Percentiles rank a stretch among this genome's conserved stretches.
Conservation (phyloP, 1,140 invertebrate species). For the Diabrotica virgifera region DNA sequence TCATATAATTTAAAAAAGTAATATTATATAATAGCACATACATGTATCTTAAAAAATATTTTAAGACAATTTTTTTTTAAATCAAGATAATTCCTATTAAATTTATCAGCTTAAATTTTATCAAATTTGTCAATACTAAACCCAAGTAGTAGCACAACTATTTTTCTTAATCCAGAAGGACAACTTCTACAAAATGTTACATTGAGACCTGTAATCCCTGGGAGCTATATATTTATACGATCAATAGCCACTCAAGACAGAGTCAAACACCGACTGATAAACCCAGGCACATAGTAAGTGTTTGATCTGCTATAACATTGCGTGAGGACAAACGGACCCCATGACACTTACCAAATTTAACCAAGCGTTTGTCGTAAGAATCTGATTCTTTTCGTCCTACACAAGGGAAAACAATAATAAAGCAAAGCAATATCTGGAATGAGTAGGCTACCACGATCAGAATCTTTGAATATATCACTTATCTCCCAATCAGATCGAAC, state of each 20-base stretch:
- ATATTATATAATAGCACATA: too few species aligned
- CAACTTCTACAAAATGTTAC: too few species aligned
- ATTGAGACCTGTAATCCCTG: neutral
- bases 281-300: conserved; percentile 29
- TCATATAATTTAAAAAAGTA: too few species aligned
- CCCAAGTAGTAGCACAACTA: too few species aligned
- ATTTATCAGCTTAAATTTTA: too few species aligned
- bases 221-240: conserved; percentile 37
- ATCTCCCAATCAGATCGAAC: too few species aligned
- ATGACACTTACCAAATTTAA: conserved; percentile 91
- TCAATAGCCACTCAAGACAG: conserved; percentile 45
- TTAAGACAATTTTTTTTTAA: too few species aligned
- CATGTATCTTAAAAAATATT: too few species aligned
- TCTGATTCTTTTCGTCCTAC: conserved; percentile 71
- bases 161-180: too few species aligned
- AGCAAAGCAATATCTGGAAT: conserved; percentile 32
- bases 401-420: conserved; percentile 49
- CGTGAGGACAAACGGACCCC: conserved; percentile 46
- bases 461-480: neutral
- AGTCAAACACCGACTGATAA: conserved; percentile 40
- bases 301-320: conserved; percentile 44
- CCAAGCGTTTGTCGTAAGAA: conserved; percentile 92
- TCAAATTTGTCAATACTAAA: too few species aligned
- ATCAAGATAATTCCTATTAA: too few species aligned
- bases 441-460: conserved; percentile 3